These are phyloP conservation scores for Polylopha cassiicola DNA, from an alignment of 2,888 invertebrate genomes.

Conservation along the genomic window DNA sequence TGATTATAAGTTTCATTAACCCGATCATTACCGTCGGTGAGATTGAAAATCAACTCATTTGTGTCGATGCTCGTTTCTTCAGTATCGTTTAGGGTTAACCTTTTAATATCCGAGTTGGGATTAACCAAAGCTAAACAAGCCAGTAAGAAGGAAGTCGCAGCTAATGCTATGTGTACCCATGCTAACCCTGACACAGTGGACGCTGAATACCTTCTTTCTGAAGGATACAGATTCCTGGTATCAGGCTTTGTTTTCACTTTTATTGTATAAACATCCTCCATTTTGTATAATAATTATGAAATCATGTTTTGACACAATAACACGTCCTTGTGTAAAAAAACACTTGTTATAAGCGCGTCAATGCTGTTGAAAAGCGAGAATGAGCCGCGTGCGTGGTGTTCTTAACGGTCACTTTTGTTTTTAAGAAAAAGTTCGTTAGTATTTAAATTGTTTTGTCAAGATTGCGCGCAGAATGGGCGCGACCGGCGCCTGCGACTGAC, in stretches of 20 bases:
- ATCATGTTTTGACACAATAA: conserved; percentile 19
- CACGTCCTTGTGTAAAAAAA: conserved; percentile 5
- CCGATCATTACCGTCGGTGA: conserved; percentile 15
- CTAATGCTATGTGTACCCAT: conserved; percentile 79
- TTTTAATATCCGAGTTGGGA: conserved; percentile 35
- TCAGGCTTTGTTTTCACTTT: conserved; percentile 80
- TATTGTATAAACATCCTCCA: conserved; percentile 83
- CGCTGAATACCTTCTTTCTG: conserved; percentile 81
- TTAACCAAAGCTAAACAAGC: conserved; percentile 72
- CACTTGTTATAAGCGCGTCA: too few relatives aligned
- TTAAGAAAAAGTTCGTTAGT: conserved; percentile 19
- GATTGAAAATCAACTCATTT: conserved; percentile 21
- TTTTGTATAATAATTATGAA: conserved; percentile 45
- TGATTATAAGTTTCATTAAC: conserved; percentile 24
- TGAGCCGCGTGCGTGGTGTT: too few relatives aligned
- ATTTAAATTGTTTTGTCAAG: conserved; percentile 17
- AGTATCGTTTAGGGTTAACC: conserved; percentile 24
- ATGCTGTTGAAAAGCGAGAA: too few relatives aligned
- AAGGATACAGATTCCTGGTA: conserved; percentile 78
- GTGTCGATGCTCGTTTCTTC: conserved; percentile 25
- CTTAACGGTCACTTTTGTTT: conserved; percentile 15
- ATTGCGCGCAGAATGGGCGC: conserved; percentile 18
- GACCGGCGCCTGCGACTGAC: conserved; percentile 30
- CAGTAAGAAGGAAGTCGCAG: conserved; percentile 75
- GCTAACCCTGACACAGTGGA: conserved; percentile 81